phyloP scores from a whole-genome alignment of 2,797 vertebrate species.

The Halcyon chelicuti region DNA sequence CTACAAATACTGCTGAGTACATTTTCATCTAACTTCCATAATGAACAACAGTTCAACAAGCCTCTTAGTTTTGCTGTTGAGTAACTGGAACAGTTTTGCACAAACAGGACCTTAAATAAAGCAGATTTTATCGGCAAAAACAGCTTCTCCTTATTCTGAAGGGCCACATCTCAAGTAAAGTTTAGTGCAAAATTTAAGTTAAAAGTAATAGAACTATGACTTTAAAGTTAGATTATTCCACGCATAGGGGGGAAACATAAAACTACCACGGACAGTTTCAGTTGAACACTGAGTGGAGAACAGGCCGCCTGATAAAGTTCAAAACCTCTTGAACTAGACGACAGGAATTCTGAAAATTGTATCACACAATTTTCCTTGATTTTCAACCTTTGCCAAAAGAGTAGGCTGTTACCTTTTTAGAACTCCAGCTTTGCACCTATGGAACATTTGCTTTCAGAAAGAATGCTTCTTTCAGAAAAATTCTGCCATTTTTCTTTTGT shows the following conservation, averaged over 20 bases:
- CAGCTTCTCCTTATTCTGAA: not conserved
- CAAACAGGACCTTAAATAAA: not conserved
- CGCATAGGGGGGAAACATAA: not conserved
- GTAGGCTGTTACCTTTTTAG: not conserved
- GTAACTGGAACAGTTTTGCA: not conserved
- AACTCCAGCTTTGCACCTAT: not conserved
- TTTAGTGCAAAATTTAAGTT: not conserved
- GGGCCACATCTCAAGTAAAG: not conserved
- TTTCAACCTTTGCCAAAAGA: not conserved
- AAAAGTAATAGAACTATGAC: not conserved
- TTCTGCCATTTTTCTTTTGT: not conserved
- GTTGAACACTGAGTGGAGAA: slow-evolving; percentile 34
- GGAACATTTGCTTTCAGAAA: not conserved
- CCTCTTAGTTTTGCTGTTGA: not conserved
- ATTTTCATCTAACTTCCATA: not conserved
- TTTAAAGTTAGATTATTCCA: not conserved
- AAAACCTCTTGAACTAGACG: not conserved
- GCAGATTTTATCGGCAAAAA: not conserved
- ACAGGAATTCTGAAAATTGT: not conserved
- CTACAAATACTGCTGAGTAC: not conserved
- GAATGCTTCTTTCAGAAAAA: not conserved
- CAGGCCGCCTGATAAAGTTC: not conserved
- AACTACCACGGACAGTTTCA: not conserved
- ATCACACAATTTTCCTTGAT: not conserved
- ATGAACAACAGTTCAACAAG: not conserved